Percentiles rank a stretch among this genome's conserved stretches.
phyloP scores from a whole-genome alignment of 2,113 vertebrate genomes.

The Urocynchramus pylzowi region DNA sequence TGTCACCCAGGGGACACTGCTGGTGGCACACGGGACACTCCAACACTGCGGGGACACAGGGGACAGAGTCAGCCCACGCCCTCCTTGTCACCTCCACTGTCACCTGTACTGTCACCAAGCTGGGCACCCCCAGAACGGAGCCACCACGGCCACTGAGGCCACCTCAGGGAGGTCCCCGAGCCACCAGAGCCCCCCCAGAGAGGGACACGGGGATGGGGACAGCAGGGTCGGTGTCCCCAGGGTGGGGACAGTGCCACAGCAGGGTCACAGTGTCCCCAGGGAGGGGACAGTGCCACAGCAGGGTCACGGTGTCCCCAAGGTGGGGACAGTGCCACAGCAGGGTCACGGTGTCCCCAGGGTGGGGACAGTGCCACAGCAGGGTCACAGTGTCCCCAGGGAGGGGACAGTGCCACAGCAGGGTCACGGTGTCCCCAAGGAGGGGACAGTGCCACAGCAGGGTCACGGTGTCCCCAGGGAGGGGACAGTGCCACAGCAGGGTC shows the following conservation, averaged over 20 bases:
- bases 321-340: too few relatives aligned
- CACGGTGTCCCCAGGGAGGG: too few relatives aligned
- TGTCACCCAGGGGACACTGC: constrained; percentile 68
- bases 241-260: too few relatives aligned
- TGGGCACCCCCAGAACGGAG: too few relatives aligned
- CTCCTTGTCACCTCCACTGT: background rate
- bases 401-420: rapidly evolving
- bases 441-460: too few relatives aligned
- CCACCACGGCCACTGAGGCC: background rate
- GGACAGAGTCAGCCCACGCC: rapidly evolving
- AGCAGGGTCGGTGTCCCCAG: background rate
- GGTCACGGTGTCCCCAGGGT: too few relatives aligned
- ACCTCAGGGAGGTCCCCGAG: background rate
- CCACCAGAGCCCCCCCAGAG: too few relatives aligned
- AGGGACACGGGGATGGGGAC: too few relatives aligned
- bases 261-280: background rate
- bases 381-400: background rate
- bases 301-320: too few relatives aligned
- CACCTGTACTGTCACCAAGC: background rate
- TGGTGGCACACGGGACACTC: constrained; percentile 75
- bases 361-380: too few relatives aligned
- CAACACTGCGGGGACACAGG: background rate
- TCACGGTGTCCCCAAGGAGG: too few relatives aligned
- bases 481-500: too few relatives aligned
- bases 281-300: rapidly evolving